Percentiles rank a stretch among this genome's conserved stretches.
These are phyloP conservation scores for Botia kubotai DNA, from an alignment of 2,797 vertebrate species.

Conservation along the genomic window DNA sequence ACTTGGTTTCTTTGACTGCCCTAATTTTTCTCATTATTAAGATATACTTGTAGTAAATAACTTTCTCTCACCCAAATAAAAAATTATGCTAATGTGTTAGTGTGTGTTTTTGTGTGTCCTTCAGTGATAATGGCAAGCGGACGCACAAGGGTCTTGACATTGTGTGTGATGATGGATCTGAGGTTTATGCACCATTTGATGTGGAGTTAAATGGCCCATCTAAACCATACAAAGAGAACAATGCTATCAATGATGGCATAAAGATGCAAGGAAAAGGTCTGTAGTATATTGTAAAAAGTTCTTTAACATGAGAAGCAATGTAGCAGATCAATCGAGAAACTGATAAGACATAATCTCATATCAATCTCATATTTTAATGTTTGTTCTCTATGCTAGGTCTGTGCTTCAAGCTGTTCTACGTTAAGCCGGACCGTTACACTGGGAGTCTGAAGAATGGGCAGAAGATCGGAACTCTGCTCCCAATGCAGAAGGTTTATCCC, in stretches of 20 bases:
- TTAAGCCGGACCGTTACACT: constrained; percentile 58
- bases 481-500: constrained; percentile 75
- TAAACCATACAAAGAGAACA: constrained; percentile 62
- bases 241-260: constrained; percentile 72
- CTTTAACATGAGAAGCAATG: too few relatives aligned
- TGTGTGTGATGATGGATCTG: constrained; percentile 63
- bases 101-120: neutral
- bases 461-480: constrained; percentile 71
- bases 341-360: neutral
- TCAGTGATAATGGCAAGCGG: constrained; percentile 29
- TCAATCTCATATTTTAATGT: neutral
- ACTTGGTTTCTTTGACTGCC: neutral
- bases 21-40: neutral
- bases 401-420: constrained; percentile 76
- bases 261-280: constrained; percentile 66
- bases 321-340: neutral
- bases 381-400: constrained; percentile 62
- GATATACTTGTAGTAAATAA: too few relatives aligned
- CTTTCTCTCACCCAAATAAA: too few relatives aligned
- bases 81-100: too few relatives aligned
- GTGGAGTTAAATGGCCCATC: constrained; percentile 61
- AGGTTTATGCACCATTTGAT: constrained; percentile 74
- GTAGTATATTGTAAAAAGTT: neutral
- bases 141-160: constrained; percentile 74
- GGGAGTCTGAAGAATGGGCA: constrained; percentile 68